Percentiles rank a stretch among this genome's conserved stretches.
phyloP scores from a whole-genome alignment of 2,113 vertebrate genomes.

The Microtus montanus region DNA sequence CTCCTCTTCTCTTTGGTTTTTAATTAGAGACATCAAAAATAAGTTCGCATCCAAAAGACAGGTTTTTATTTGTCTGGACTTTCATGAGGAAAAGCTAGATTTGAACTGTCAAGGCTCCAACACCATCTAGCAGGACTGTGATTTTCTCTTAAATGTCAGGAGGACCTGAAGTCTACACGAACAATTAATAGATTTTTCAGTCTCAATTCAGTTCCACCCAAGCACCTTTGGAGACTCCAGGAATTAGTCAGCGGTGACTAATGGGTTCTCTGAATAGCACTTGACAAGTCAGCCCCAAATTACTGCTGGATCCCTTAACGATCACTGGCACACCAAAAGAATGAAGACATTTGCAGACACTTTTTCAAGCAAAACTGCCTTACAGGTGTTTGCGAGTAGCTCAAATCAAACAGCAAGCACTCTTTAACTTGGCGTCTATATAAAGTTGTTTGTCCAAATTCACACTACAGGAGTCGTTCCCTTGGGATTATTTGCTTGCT shows the following conservation, averaged over 20 bases:
- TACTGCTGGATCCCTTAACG: background rate
- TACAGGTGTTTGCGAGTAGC: background rate
- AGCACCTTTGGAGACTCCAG: conserved; percentile 19
- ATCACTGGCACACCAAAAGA: background rate
- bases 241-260: conserved; percentile 50
- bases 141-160: conserved; percentile 42
- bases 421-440: conserved; percentile 1
- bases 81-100: conserved; percentile 1
- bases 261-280: background rate
- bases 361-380: conserved; percentile 55
- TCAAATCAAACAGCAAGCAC: background rate
- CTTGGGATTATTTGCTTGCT: background rate
- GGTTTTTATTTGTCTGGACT: conserved; percentile 19
- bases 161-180: conserved; percentile 26
- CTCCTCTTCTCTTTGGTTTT: background rate
- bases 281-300: background rate
- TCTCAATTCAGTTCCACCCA: conserved; percentile 18
- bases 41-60: background rate
- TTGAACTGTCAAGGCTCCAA: background rate
- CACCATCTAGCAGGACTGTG: background rate
- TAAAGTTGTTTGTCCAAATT: background rate
- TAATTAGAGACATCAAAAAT: conserved; percentile 31
- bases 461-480: background rate
- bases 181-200: conserved; percentile 31
- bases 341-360: conserved; percentile 10